Base-by-base conservation (phyloP, 1,140 invertebrate species). In the Drosophila miranda region DNA sequence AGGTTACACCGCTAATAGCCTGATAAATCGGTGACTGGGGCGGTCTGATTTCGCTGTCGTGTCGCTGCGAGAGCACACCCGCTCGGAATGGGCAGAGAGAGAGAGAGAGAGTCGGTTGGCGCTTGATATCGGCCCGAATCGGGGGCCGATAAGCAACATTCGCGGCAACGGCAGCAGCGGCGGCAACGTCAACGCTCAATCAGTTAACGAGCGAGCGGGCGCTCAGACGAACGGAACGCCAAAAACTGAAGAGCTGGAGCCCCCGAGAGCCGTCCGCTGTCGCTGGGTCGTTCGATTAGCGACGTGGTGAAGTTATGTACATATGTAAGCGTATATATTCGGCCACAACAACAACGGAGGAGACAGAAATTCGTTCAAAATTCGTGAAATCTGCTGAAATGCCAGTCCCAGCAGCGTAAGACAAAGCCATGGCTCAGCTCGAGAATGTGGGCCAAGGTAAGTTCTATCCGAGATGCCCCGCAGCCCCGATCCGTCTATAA, bases 221-320 rank as follows among this genome's bases (percentile, higher is more conserved):
- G 56, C 62, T 54, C 72, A 60, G 69, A 64, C 66, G 64, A 52
- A 46, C 60, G 56, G 56, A 75, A 71, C 63, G 64, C 63, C 53
- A 44, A 30, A 60, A 63, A 43, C 34, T 38, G 34, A 38, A 38
- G 34, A 38, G 34, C 34, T 38, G 34, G 34, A 38, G 34, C 34
- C 53, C 51, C 59, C 46, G 48, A 58, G 42, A 60, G 61, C 30
- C 57, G 56, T 54, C 38, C 58, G 72, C 62, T 38, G 34, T 38
- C 34, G 11, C 50, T 38, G 45, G 81, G 58, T 52, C 72, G 53
- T 77, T 86, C 73, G 82, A 86, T 77, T 74, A 81, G 63, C 81
- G 78, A 86, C 81, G 82, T 87, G 82, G 81, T 86, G 82, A 79
- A 77, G 73, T 79, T 72, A 38, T 38, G 34, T 38, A 75, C 53